Percentiles rank a stretch among this genome's conserved stretches.
Evolutionary conservation across 2,888 invertebrate species (phyloP).

Genomic region (Eurytoma adleriae): DNA sequence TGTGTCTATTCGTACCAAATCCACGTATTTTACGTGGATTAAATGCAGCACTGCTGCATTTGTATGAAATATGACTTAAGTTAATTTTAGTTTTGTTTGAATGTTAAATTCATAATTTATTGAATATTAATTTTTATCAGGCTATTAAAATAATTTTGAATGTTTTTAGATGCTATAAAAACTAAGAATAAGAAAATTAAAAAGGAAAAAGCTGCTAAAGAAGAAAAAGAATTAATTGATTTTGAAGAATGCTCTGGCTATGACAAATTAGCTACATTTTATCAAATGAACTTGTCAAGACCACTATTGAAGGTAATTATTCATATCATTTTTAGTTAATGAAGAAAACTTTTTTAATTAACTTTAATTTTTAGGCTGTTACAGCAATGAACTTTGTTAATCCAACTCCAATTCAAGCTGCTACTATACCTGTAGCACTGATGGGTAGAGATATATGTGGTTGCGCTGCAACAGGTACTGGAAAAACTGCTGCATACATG

Average conservation of each 20-base stretch:
- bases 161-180: constrained; percentile 69
- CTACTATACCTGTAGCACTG: constrained; percentile 95
- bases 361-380: constrained; percentile 81
- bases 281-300: constrained; percentile 97
- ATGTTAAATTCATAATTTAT: neutral
- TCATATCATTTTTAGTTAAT: constrained; percentile 19
- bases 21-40: too few species aligned
- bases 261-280: constrained; percentile 85
- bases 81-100: neutral
- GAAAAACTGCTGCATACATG: constrained; percentile 99
- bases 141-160: constrained; percentile 9
- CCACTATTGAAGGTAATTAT: constrained; percentile 88
- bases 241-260: constrained; percentile 84
- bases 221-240: constrained; percentile 75
- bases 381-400: constrained; percentile 91
- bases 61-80: neutral
- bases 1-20: too few species aligned
- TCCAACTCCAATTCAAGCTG: constrained; percentile 97
- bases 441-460: constrained; percentile 96
- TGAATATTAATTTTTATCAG: neutral
- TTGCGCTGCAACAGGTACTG: constrained; percentile 98
- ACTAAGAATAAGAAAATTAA: constrained; percentile 70
- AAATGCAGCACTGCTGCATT: neutral
- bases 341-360: constrained; percentile 4
- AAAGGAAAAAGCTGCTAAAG: constrained; percentile 76